Evolutionary conservation across 2,797 vertebrate species (phyloP).

Genomic region (Melanogrammus aeglefinus): DNA sequence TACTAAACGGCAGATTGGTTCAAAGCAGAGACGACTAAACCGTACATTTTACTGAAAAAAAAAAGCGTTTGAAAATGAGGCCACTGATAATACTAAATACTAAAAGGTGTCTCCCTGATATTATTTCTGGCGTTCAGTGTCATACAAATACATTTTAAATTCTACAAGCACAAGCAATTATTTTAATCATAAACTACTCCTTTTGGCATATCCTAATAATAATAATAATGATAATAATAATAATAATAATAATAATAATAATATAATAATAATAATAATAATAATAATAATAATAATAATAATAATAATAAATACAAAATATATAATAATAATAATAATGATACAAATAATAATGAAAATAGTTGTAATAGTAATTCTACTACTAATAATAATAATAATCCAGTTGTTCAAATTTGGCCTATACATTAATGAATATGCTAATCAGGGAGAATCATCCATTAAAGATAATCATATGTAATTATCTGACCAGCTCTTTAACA

Average conservation of each 20-base stretch:
- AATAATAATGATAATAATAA: constrained; percentile 7
- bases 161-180: not conserved
- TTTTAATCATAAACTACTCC: not conserved
- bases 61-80: not conserved
- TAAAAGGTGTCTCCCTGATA: not conserved
- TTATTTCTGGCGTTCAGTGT: not conserved
- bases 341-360: constrained; percentile 5
- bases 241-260: not conserved
- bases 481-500: not conserved
- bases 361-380: not conserved
- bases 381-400: too few species aligned
- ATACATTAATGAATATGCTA: not conserved
- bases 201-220: constrained; percentile 5
- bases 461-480: not conserved
- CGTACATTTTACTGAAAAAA: not conserved
- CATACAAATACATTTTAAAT: not conserved
- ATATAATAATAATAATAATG: constrained; percentile 3
- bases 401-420: not conserved
- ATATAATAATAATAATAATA: constrained; percentile 5
- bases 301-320: not conserved
- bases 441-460: too few species aligned
- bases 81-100: not conserved
- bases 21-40: not conserved
- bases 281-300: not conserved
- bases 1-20: not conserved